A percentile compares a stretch with the other conserved stretches of the same genome.
phyloP scores from a whole-genome alignment of 2,113 vertebrate species.

The Forbesichthys agassizii region DNA sequence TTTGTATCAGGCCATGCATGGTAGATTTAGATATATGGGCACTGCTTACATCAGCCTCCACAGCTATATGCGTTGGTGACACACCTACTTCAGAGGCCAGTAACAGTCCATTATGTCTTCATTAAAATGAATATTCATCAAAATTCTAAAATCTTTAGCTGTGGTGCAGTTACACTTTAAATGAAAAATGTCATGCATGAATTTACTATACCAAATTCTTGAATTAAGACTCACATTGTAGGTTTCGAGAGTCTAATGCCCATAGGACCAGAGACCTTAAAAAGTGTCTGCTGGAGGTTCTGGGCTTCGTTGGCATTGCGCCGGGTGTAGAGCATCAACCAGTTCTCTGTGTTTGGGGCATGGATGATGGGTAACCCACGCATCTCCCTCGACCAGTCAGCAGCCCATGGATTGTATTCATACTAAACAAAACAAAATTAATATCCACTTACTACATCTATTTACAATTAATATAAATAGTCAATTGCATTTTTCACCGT shows the following conservation, averaged over 20 bases:
- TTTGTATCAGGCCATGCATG: no score
- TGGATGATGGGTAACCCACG: constrained; percentile 80
- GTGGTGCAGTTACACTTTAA: no score
- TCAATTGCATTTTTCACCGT: constrained; percentile 64
- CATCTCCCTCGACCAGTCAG: constrained; percentile 89
- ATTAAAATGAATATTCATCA: no score
- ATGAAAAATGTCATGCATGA: no score
- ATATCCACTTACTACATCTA: neutral
- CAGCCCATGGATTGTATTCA: constrained; percentile 81
- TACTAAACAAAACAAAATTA: constrained; percentile 73
- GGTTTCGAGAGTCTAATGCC: constrained; percentile 82
- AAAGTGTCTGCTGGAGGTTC: constrained; percentile 80
- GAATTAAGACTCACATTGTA: constrained; percentile 76
- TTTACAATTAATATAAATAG: neutral
- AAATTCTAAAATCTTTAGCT: no score
- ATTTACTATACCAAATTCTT: neutral
- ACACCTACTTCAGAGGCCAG: no score
- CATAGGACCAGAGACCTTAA: constrained; percentile 82
- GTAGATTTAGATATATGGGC: no score
- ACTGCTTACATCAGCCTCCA: no score
- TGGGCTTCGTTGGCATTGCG: constrained; percentile 80
- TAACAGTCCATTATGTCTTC: no score
- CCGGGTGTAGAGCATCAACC: constrained; percentile 83
- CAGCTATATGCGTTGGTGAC: no score
- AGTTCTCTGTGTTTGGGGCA: constrained; percentile 79